Evolutionary conservation across 2,113 vertebrate genomes (phyloP), one percentile per base, ranked within the genome.

Genomic region (Callaeas wilsoni): DNA sequence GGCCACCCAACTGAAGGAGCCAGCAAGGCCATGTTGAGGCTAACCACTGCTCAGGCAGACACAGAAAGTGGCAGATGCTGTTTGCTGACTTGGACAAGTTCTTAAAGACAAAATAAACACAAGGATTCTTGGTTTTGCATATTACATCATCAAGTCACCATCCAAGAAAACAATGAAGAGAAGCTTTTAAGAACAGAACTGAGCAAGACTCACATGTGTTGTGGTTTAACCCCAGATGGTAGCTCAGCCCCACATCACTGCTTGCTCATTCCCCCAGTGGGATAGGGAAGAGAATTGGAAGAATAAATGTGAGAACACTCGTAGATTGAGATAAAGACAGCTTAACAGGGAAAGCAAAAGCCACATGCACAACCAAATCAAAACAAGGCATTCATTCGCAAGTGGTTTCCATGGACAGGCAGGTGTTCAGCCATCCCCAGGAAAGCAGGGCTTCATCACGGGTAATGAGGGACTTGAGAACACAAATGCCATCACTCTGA

Each of bases 221-320:
- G 13, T 70, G 56, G 41, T 62, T 89, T 83, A 62, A 62, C 20
- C 70, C 30, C 35, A 77, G 87, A 13, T 27, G 16, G 27, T 62
- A 62, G 63, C 41, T 62, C 56, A 56, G 32, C 35, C 26, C 32
- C 35, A 37, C 14, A 20, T 4, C 4, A 4, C 49, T 70, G 10
- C 21, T 56, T 0, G 0, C 26, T 76, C 46, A 7, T 62, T 55
- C 30, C 35, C 8, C 13, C 1, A 0, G 4, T 20, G 49, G 56
- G 42, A 49, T 44, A 27, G 35, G 32, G 32, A 84, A 56, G 22
- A 70, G 32, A 23, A 37, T 25, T 32, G 29, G 49, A 49, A 47
- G n/a, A 47, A 60, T 22, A 60, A 42, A 37, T 50, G 26, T 63
- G 41, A 77, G 63, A 56, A 49, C 12, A 12, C 7, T 63, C 0